phyloP scores from a whole-genome alignment of 2,797 vertebrate genomes.

The Argyrosomus regius region DNA sequence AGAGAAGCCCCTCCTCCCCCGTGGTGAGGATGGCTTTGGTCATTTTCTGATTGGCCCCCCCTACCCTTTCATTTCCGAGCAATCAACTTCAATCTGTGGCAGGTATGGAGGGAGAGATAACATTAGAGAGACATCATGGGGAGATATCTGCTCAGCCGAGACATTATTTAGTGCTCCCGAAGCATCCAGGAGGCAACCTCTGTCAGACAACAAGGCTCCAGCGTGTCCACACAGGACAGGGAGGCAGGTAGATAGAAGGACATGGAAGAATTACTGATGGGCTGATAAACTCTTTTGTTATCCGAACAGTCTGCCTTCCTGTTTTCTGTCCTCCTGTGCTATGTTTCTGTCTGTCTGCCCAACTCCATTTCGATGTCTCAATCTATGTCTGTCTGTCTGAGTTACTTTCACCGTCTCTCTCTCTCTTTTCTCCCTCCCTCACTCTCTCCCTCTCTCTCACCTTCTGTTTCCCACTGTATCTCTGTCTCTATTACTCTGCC shows the following conservation, averaged over 20 bases:
- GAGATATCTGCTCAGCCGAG: conserved; percentile 70
- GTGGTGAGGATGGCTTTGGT: conserved; percentile 48
- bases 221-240: conserved; percentile 73
- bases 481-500: conserved; percentile 74
- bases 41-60: conserved; percentile 66
- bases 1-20: not conserved
- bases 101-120: conserved; percentile 74
- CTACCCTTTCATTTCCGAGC: conserved; percentile 77
- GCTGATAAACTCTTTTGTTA: conserved; percentile 81
- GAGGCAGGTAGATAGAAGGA: conserved; percentile 69
- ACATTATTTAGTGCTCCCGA: conserved; percentile 74
- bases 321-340: conserved; percentile 57
- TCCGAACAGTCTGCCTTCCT: conserved; percentile 59
- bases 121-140: conserved; percentile 69
- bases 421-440: not conserved
- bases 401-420: conserved; percentile 53
- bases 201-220: conserved; percentile 82
- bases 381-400: conserved; percentile 69
- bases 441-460: conserved; percentile 45
- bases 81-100: conserved; percentile 74
- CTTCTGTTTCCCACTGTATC: conserved; percentile 67
- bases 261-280: conserved; percentile 81
- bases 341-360: conserved; percentile 61
- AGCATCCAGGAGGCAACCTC: conserved; percentile 71
- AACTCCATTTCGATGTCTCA: conserved; percentile 63